Evolutionary conservation across 2,797 vertebrate species (phyloP).

Genomic region (Arctocebus calabarensis): DNA sequence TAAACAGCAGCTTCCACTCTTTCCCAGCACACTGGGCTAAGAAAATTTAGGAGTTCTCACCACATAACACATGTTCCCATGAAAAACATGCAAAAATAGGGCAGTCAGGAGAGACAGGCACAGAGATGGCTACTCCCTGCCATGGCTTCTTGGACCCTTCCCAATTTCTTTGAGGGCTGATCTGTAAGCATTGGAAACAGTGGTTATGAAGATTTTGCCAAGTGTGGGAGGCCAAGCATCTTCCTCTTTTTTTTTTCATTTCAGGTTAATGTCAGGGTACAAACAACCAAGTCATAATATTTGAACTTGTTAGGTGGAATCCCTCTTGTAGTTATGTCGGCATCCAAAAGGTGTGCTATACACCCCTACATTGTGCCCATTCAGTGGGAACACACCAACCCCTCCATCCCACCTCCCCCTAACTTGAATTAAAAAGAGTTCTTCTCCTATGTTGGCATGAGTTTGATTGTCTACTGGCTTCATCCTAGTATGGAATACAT

Average conservation of each 20-base stretch:
- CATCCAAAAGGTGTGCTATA: too few species aligned
- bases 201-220: slow-evolving; percentile 25
- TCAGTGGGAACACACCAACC: too few species aligned
- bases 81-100: slow-evolving; percentile 15
- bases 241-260: not conserved
- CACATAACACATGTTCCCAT: not conserved
- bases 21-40: not conserved
- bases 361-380: too few species aligned
- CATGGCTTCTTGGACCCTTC: not conserved
- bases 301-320: too few species aligned
- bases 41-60: not conserved
- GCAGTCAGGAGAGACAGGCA: not conserved
- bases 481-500: too few species aligned
- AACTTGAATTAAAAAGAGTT: too few species aligned
- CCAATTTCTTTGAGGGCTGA: slow-evolving; percentile 26
- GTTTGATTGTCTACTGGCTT: too few species aligned
- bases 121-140: not conserved
- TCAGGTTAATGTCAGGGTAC: too few species aligned
- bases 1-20: slow-evolving; percentile 21
- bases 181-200: slow-evolving; percentile 45
- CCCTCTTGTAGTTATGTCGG: too few species aligned
- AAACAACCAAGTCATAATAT: too few species aligned
- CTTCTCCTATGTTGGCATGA: too few species aligned
- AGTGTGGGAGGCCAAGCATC: not conserved
- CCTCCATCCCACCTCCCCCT: too few species aligned